Base-by-base conservation (phyloP, 35 echinoderm and acorn worm species). In the Apostichopus parvimensis region DNA sequence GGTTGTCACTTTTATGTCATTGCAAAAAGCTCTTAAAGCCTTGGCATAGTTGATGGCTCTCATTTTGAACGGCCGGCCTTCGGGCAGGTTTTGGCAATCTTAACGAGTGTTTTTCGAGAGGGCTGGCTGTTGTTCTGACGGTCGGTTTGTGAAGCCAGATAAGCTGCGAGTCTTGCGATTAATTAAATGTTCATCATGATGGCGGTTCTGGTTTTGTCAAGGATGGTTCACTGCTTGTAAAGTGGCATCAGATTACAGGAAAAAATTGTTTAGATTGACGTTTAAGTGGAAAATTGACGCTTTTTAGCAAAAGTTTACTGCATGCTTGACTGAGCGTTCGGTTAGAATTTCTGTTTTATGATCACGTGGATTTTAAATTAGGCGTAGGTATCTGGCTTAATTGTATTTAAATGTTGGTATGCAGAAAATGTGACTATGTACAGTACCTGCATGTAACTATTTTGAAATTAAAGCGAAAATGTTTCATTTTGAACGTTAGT, bases 181-280 rank as follows among this genome's bases (percentile, higher is more conserved):
- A 75, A 75, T 75, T 75, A 75, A 75, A 75, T 75, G 71, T 22
- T 75, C 71, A 20, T 75, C 71, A 75, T 75, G 6, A 5, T 22
- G 15, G 6, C 4, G 11, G 71, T 75, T 75, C 71, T 75, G 64
- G 3, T 18, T 6, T n/a, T 7, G 71, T 75, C 71, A 75, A 75
- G 71, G 71, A 75, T n/a, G 71, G 71, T 22, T 75, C 71, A n/a
- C 17, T 20, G 71, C 71, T 75, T 75, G 71, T 75, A 75, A 75
- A 75, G 71, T 75, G 71, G 71, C 71, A 75, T 75, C 71, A n/a
- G 71, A 75, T 75, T 75, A 75, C 71, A 22, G 71, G 17, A 6
- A 75, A 75, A 75, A 75, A 7, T 75, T 75, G 71, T 75, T 75
- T 75, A 18, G 71, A 75, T 75, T 75, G 71, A 75, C 71, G n/a